These are phyloP conservation scores for Mus spretus DNA, from an alignment of 2,797 vertebrate species.

Conservation along the genomic window DNA sequence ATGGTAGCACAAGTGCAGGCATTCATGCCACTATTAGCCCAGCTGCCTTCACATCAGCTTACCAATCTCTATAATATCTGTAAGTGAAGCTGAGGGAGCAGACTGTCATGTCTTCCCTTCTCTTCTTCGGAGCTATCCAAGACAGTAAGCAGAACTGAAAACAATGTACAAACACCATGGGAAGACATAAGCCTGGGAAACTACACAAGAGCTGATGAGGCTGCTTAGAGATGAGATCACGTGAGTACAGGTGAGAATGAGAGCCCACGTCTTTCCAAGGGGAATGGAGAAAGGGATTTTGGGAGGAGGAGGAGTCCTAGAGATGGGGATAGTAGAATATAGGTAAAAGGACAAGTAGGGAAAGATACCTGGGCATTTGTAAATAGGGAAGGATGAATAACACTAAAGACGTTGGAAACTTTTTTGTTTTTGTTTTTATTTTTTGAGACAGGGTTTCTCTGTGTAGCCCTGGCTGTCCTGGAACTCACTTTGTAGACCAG, in stretches of 20 bases:
- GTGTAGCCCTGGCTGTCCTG: no score
- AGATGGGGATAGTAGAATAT: no score
- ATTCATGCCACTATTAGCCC: not conserved
- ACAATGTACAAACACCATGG: not conserved
- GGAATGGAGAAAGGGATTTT: not conserved
- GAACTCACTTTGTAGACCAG: no score
- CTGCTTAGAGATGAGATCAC: not conserved
- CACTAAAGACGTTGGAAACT: not conserved
- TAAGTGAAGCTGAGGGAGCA: not conserved
- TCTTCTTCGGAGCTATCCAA: not conserved
- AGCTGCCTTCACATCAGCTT: not conserved
- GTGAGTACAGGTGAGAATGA: not conserved
- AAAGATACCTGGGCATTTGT: not conserved
- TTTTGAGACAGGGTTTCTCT: no score
- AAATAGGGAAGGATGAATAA: not conserved
- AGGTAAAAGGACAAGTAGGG: not conserved
- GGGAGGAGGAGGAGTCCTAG: not conserved
- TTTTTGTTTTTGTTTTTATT: not conserved
- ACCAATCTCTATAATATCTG: not conserved
- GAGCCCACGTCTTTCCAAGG: not conserved
- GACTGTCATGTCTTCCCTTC: not conserved
- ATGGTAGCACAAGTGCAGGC: not conserved
- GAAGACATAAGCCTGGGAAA: not conserved
- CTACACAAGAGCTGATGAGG: not conserved
- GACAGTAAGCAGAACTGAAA: constrained; percentile 18